A percentile compares a stretch with the other conserved stretches of the same genome.
Evolutionary conservation across 2,888 invertebrate genomes (phyloP).

Genomic region (Tiliacea citrago): DNA sequence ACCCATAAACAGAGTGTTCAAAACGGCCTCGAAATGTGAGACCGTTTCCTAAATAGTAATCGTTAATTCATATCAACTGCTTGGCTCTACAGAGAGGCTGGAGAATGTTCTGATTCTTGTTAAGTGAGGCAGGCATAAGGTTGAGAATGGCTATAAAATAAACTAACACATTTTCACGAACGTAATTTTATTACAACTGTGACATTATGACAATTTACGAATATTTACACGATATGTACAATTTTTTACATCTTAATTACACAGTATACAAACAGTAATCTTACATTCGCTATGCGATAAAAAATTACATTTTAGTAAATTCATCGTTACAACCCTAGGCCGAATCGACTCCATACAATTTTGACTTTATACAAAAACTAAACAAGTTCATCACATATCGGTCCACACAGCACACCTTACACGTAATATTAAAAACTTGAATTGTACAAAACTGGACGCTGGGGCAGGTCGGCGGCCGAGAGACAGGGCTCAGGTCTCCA

Average conservation of each 20-base stretch:
- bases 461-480: constrained; percentile 59
- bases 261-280: constrained; percentile 83
- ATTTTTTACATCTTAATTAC: constrained; percentile 81
- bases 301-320: constrained; percentile 87
- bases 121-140: neutral
- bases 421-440: constrained; percentile 52
- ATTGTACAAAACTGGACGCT: constrained; percentile 55
- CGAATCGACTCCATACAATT: constrained; percentile 72
- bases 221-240: constrained; percentile 91
- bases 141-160: constrained; percentile 32
- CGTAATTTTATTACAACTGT: constrained; percentile 85
- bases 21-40: constrained; percentile 38
- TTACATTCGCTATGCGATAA: constrained; percentile 84
- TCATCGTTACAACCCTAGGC: constrained; percentile 87
- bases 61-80: constrained; percentile 50
- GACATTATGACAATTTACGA: constrained; percentile 84
- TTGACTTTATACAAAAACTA: constrained; percentile 70
- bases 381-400: constrained; percentile 61
- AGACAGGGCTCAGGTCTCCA: constrained; percentile 81
- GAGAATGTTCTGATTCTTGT: constrained; percentile 4
- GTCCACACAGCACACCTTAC: constrained; percentile 59
- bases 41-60: constrained; percentile 41
- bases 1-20: constrained; percentile 45
- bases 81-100: neutral
- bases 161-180: constrained; percentile 72